Conservation (phyloP, 2,113 vertebrate species). For the Cinclus cinclus region DNA sequence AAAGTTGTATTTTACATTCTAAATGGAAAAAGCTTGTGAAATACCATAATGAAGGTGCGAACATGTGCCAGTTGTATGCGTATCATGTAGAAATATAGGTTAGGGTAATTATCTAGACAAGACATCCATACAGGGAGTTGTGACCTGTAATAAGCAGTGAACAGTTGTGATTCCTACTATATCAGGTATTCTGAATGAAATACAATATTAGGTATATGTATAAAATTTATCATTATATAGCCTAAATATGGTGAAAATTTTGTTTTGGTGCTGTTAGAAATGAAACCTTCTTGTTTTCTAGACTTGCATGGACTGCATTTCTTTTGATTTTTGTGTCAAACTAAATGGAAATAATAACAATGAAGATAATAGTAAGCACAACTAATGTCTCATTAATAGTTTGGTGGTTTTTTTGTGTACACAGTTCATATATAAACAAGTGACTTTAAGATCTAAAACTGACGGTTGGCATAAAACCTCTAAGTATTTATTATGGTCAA, state of each 20-base stretch:
- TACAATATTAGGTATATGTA: too few species aligned
- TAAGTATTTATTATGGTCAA: neutral
- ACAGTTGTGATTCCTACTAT: neutral
- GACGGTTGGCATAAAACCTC: neutral
- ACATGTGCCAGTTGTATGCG: neutral
- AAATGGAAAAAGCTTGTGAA: neutral
- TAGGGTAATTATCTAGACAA: neutral
- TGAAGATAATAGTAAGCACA: neutral
- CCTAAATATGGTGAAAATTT: neutral
- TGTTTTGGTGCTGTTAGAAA: neutral
- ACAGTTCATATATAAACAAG: neutral
- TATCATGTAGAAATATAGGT: neutral
- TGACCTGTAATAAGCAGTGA: neutral
- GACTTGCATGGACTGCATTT: neutral
- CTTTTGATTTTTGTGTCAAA: neutral
- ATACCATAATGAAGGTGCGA: neutral
- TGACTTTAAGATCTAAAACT: neutral
- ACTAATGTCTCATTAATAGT: neutral
- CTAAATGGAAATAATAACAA: neutral
- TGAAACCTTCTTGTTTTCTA: neutral
- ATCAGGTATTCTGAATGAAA: neutral
- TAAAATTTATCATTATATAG: neutral
- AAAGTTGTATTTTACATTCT: neutral
- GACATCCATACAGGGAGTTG: neutral
- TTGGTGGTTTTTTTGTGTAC: rapidly evolving